Base-by-base conservation (phyloP, 1,140 invertebrate species). In the Leptonema lineaticorne region DNA sequence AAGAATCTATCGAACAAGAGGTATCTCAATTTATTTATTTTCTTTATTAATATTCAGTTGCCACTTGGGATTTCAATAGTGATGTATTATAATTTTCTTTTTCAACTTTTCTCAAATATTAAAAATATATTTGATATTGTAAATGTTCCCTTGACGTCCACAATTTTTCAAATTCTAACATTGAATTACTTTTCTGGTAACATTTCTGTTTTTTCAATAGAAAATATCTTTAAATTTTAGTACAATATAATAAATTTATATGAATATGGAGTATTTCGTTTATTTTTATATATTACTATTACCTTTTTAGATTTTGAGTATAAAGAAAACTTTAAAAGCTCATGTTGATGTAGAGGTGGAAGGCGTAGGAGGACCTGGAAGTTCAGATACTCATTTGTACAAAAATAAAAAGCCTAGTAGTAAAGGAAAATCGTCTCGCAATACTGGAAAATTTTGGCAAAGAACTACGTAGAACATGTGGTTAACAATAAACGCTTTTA, bases 1-100 rank as follows among this genome's bases (percentile, higher is more conserved):
- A 92, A 75, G 88, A 92, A 64, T 85, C 87, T 69, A 89, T 97
- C 71, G 94, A 97, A 73, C 87, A 89, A 77, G 92, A 96, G 84
- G 92, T 94, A 78, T 5, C 7, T 60, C 5, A 33, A 14, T 41
- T 41, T 14, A 41, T 33, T 65, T 8, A 50, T 18, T 1, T 26
- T 33, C 28, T 22, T 57, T 7, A 64, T 48, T n/a, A n/a, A n/a
- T n/a, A n/a, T n/a, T n/a, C n/a, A n/a, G n/a, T n/a, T n/a, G n/a
- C n/a, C n/a, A n/a, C n/a, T n/a, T n/a, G n/a, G n/a, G 8, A 41
- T 41, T 41, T 41, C n/a, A n/a, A n/a, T n/a, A n/a, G n/a, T n/a
- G n/a, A n/a, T n/a, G n/a, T n/a, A n/a, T n/a, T n/a, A n/a, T n/a
- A n/a, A n/a, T n/a, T n/a, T n/a, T n/a, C n/a, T n/a, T n/a, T n/a